Evolutionary conservation across 2,797 vertebrate genomes (phyloP).

Genomic region (Crocidura indochinensis): DNA sequence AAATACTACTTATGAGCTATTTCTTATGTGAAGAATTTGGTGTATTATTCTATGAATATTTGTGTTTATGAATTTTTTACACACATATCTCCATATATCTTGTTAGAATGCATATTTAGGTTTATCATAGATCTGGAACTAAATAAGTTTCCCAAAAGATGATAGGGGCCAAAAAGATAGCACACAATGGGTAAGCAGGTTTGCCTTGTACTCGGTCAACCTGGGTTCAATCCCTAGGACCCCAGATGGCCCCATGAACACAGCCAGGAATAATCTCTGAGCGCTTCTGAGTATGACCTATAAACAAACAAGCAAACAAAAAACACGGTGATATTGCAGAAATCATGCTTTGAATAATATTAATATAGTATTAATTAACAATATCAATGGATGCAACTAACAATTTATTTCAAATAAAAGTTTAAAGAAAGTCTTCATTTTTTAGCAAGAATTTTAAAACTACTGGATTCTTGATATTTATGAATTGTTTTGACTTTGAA

Average conservation of each 20-base stretch:
- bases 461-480: background rate
- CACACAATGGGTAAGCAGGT: too few relatives aligned
- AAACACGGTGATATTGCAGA: too few relatives aligned
- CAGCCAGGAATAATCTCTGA: too few relatives aligned
- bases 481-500: conserved; percentile 24
- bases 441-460: conserved; percentile 5
- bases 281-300: too few relatives aligned
- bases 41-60: background rate
- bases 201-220: too few relatives aligned
- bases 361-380: background rate
- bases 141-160: too few relatives aligned
- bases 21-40: background rate
- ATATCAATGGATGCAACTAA: background rate
- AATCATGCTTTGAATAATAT: background rate
- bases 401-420: background rate
- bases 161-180: too few relatives aligned
- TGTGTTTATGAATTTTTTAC: background rate
- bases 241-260: too few relatives aligned
- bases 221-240: too few relatives aligned
- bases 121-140: background rate
- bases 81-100: background rate
- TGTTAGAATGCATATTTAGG: background rate
- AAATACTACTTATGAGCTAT: background rate
- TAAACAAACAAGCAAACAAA: too few relatives aligned
- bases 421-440: conserved; percentile 10